Percentiles rank a stretch among this genome's conserved stretches.
These are phyloP conservation scores for Tretioscincus oriximinensis DNA, from an alignment of 2,113 vertebrate species.

Conservation along the genomic window DNA sequence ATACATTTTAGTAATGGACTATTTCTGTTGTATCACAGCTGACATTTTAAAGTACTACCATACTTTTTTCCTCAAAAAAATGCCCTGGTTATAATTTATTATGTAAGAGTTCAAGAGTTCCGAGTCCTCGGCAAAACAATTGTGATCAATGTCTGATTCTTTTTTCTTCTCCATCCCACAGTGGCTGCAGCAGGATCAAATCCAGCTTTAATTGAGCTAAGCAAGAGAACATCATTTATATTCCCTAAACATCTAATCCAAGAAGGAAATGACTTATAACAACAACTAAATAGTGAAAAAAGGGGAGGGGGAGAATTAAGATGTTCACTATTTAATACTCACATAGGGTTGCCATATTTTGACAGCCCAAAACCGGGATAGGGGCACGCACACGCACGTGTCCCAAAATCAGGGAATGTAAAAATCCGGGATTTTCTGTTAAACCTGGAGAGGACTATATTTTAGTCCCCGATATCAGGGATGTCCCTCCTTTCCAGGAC, in stretches of 20 bases:
- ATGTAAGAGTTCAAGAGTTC: neutral
- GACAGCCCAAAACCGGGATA: too few relatives aligned
- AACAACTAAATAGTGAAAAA: neutral
- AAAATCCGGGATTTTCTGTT: too few relatives aligned
- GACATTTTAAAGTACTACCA: too few relatives aligned
- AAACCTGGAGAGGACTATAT: too few relatives aligned
- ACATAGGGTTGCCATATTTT: too few relatives aligned
- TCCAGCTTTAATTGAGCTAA: neutral
- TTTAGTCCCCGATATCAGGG: too few relatives aligned
- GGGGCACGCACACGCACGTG: too few relatives aligned
- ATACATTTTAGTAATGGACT: too few relatives aligned
- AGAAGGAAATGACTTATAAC: neutral
- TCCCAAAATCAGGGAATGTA: too few relatives aligned
- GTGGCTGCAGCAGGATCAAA: neutral
- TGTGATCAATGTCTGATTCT: neutral
- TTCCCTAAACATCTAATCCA: neutral
- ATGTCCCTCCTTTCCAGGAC: too few relatives aligned
- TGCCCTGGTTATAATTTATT: neutral
- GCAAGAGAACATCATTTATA: neutral
- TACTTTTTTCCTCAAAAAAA: too few relatives aligned
- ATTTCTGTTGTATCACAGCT: too few relatives aligned
- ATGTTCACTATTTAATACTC: neutral
- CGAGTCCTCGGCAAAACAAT: neutral
- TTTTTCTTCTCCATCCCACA: neutral
- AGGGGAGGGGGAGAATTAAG: neutral